phyloP scores from a whole-genome alignment of 2,888 invertebrate species.

The Leptinotarsa haldemani region DNA sequence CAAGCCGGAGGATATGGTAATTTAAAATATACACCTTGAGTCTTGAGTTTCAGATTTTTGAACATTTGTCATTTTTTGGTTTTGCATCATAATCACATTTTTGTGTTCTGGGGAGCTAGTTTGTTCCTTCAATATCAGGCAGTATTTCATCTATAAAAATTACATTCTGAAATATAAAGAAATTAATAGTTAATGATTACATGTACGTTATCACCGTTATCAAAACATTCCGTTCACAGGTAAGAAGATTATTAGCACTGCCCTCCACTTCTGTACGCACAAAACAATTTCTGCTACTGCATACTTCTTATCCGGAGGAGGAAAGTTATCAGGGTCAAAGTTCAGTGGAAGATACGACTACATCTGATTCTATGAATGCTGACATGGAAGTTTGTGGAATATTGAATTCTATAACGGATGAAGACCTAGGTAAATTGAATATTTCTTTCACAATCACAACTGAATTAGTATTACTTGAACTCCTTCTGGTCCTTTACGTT shows the following conservation, averaged over 20 bases:
- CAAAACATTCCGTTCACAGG: neutral
- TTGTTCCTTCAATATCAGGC: neutral
- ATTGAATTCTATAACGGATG: conserved; percentile 61
- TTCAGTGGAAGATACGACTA: conserved; percentile 67
- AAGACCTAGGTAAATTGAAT: conserved; percentile 52
- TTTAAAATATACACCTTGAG: neutral
- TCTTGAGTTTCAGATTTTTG: too few relatives aligned
- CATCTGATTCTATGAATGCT: conserved; percentile 67
- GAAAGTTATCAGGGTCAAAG: conserved; percentile 65
- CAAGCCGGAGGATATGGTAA: conserved; percentile 66
- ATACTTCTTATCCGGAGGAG: conserved; percentile 61
- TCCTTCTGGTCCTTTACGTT: neutral
- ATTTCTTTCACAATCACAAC: too few relatives aligned
- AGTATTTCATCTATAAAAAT: too few relatives aligned
- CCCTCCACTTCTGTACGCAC: conserved; percentile 62
- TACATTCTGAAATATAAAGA: too few relatives aligned
- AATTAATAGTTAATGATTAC: too few relatives aligned
- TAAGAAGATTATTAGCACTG: conserved; percentile 61
- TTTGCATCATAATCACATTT: too few relatives aligned
- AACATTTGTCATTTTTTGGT: too few relatives aligned
- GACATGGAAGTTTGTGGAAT: conserved; percentile 68
- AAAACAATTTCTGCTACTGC: conserved; percentile 61
- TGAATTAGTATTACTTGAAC: neutral
- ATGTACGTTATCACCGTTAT: neutral
- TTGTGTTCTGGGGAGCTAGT: too few relatives aligned